phyloP scores from a whole-genome alignment of 2,888 invertebrate species.

The Ischnura elegans region DNA sequence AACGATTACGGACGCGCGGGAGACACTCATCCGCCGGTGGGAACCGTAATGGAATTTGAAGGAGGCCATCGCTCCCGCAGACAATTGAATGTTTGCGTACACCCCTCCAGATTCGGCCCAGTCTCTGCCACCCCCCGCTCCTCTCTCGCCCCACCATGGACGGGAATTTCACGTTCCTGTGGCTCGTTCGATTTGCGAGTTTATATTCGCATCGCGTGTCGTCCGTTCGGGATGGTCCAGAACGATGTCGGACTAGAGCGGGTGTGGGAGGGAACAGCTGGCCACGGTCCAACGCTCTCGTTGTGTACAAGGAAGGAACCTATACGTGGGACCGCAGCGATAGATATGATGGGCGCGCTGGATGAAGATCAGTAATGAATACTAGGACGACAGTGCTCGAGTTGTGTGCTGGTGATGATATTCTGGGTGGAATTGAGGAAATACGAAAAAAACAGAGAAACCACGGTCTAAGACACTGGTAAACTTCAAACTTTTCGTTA shows the following conservation, averaged over 20 bases:
- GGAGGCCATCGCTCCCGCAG: background rate
- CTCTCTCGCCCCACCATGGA: background rate
- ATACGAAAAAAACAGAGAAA: too few relatives aligned
- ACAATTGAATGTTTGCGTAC: background rate
- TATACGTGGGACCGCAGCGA: background rate
- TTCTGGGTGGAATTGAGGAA: too few relatives aligned
- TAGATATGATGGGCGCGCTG: background rate
- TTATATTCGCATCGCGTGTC: background rate
- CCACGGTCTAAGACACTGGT: too few relatives aligned
- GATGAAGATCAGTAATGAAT: background rate
- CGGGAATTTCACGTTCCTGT: background rate
- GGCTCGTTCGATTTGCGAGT: background rate
- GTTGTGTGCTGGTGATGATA: too few relatives aligned
- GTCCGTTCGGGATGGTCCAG: background rate
- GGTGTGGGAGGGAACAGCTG: background rate
- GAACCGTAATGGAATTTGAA: constrained; percentile 7
- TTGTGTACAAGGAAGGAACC: background rate
- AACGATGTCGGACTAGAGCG: background rate
- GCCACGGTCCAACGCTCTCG: background rate
- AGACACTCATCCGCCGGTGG: background rate
- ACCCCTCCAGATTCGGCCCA: too few relatives aligned
- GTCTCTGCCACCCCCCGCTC: background rate
- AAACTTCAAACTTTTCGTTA: too few relatives aligned
- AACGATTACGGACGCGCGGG: background rate
- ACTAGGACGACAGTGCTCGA: background rate